Evolutionary conservation across 53 echinoderm and acorn worm genomes (phyloP).

Genomic region (Crossaster papposus): DNA sequence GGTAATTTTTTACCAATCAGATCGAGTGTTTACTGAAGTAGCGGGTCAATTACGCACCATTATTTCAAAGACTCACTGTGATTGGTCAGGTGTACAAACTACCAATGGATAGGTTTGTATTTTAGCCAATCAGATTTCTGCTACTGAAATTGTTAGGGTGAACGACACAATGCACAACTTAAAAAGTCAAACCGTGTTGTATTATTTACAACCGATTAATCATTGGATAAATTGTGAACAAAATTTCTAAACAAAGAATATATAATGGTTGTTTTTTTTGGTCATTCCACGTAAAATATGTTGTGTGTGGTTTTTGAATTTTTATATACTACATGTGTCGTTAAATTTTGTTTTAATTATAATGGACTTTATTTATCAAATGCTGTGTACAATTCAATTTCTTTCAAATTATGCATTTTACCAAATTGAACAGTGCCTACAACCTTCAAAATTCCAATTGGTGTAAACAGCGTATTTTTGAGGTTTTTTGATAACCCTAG

Average conservation of each 20-base stretch:
- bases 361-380: background rate
- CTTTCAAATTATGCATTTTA: background rate
- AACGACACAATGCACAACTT: background rate
- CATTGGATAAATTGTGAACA: too few species aligned
- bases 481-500: conserved; percentile 5
- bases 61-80: background rate
- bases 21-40: background rate
- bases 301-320: background rate
- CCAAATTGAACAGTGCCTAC: conserved; percentile 21
- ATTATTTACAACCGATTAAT: too few species aligned
- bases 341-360: background rate
- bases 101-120: background rate
- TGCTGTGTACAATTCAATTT: background rate
- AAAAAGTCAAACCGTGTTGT: background rate
- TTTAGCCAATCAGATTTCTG: conserved; percentile 1
- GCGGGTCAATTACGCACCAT: background rate
- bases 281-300: too few species aligned
- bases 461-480: conserved; percentile 6
- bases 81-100: background rate
- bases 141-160: background rate
- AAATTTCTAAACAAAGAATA: too few species aligned
- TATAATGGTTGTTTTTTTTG: too few species aligned
- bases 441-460: background rate
- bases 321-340: too few species aligned
- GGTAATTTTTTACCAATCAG: background rate